phyloP scores from a whole-genome alignment of 1,140 invertebrate genomes.

The Semibalanus balanoides region DNA sequence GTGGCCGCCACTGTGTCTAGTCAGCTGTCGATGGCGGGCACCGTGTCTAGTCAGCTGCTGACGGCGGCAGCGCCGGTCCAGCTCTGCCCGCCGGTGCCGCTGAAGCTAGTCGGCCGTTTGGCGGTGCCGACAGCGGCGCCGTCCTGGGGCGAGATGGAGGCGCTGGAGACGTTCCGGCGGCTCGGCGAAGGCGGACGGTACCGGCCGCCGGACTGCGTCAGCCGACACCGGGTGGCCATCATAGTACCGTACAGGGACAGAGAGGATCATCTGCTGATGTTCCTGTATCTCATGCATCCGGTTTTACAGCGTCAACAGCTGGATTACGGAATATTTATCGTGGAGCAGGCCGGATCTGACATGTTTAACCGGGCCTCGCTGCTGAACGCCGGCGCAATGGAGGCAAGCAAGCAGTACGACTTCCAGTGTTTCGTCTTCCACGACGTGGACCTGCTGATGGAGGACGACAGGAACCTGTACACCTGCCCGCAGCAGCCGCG shows the following conservation, averaged over 20 bases:
- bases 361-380: conserved; percentile 81
- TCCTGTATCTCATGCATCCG: conserved; percentile 39
- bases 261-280: conserved; percentile 33
- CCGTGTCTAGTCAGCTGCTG: background rate
- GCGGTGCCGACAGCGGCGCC: too few species aligned
- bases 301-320: conserved; percentile 40
- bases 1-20: background rate
- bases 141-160: background rate
- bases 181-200: conserved; percentile 56
- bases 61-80: background rate
- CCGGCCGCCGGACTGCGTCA: conserved; percentile 53
- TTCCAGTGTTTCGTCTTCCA: conserved; percentile 88
- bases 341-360: conserved; percentile 44
- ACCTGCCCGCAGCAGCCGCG: conserved; percentile 69
- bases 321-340: conserved; percentile 41
- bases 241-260: conserved; percentile 62
- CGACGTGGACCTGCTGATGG: conserved; percentile 84
- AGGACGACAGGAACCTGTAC: conserved; percentile 84
- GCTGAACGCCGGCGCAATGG: conserved; percentile 84
- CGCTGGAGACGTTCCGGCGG: conserved; percentile 27
- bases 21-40: background rate
- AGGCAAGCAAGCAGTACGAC: conserved; percentile 56
- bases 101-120: background rate
- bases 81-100: background rate
- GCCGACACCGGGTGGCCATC: conserved; percentile 66